A percentile compares a stretch with the other conserved stretches of the same genome.
phyloP scores from a whole-genome alignment of 2,797 vertebrate species.

The Scarus forsteni region DNA sequence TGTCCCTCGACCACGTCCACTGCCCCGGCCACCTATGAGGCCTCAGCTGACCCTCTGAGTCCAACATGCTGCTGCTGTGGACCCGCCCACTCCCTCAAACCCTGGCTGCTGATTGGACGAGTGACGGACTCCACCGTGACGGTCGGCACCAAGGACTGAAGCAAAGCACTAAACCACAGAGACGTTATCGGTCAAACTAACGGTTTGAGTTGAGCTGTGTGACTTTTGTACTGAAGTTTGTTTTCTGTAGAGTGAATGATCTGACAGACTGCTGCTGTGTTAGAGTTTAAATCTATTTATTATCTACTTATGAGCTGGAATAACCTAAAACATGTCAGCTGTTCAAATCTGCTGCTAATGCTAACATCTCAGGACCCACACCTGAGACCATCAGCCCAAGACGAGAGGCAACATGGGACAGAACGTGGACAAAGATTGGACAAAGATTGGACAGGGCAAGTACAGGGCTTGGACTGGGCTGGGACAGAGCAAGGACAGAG shows the following conservation, averaged over 20 bases:
- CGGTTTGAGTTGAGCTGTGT: slow-evolving; percentile 42
- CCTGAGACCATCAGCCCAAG: slow-evolving; percentile 7
- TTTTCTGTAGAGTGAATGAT: slow-evolving; percentile 34
- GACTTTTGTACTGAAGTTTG: slow-evolving; percentile 66
- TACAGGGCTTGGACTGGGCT: too few species aligned
- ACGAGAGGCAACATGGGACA: too few species aligned
- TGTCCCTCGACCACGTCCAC: slow-evolving; percentile 56
- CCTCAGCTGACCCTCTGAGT: background rate
- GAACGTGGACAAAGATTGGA: too few species aligned
- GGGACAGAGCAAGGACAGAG: too few species aligned
- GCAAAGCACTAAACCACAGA: slow-evolving; percentile 53
- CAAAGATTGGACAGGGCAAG: slow-evolving; percentile 18
- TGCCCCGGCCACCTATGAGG: slow-evolving; percentile 57
- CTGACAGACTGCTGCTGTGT: slow-evolving; percentile 26
- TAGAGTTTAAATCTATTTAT: slow-evolving; percentile 51
- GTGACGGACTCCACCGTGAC: slow-evolving; percentile 31
- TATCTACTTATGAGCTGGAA: slow-evolving; percentile 28
- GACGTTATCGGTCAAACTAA: slow-evolving; percentile 5
- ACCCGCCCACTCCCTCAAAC: slow-evolving; percentile 31
- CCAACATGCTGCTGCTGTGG: slow-evolving; percentile 42
- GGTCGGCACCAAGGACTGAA: slow-evolving; percentile 54
- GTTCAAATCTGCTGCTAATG: slow-evolving; percentile 63
- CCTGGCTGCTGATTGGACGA: slow-evolving; percentile 55
- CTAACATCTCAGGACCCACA: slow-evolving; percentile 74
- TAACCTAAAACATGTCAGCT: slow-evolving; percentile 20